A percentile compares a stretch with the other conserved stretches of the same genome.
Conservation (phyloP, 2,113 vertebrate species). For the Semicossyphus pulcher region DNA sequence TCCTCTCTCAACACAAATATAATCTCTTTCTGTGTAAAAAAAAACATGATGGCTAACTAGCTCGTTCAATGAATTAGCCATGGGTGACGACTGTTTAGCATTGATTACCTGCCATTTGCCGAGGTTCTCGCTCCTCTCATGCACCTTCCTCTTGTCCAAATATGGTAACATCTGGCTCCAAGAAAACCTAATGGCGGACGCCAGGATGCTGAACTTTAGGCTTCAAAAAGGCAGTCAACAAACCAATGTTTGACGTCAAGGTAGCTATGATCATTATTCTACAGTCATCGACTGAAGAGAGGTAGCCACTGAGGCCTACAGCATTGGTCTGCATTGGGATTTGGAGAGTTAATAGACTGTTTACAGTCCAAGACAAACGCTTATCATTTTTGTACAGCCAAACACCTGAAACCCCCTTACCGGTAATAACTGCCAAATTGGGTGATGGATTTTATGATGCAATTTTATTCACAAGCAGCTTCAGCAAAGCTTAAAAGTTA, state of each 20-base stretch:
- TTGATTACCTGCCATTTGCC: no score
- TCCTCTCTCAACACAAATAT: no score
- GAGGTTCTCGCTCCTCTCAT: no score
- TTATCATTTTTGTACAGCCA: constrained; percentile 22
- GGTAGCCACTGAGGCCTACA: not conserved
- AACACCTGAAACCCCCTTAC: constrained; percentile 13
- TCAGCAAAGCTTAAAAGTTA: not conserved
- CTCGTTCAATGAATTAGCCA: no score
- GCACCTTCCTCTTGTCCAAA: no score
- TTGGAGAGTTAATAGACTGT: constrained; percentile 1
- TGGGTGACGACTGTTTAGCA: no score
- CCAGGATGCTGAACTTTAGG: not conserved
- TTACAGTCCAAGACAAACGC: not conserved
- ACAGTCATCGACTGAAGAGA: not conserved
- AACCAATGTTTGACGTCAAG: not conserved
- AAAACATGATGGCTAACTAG: no score
- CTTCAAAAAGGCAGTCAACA: not conserved
- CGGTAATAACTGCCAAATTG: constrained; percentile 24
- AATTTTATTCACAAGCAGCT: not conserved
- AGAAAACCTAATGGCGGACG: no score
- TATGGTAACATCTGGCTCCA: no score
- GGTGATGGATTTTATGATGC: not conserved
- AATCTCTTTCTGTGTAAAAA: no score
- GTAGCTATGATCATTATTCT: not conserved
- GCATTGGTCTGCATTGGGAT: not conserved